Base-by-base conservation (phyloP, 2,888 invertebrate species). In the Tachina lurida region DNA sequence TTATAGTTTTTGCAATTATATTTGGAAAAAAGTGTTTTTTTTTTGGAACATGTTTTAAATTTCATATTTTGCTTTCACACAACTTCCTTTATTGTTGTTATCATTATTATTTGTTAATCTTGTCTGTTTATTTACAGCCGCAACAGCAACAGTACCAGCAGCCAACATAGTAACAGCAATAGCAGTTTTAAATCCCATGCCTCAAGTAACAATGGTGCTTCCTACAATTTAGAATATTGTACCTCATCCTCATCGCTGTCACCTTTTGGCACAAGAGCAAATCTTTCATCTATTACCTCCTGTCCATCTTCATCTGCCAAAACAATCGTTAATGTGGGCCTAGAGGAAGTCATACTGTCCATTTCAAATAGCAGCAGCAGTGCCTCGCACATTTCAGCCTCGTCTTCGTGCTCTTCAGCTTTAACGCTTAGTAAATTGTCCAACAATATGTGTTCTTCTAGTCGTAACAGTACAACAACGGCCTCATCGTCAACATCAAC, bases 131-230 rank as follows among this genome's bases (percentile, higher is more conserved):
- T 43, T 88, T 88, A 10, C 87, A 89, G 88, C 88, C 85, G 84
- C 86, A 87, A 80, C 63, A 88, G 87, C 82, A 89, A 87, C 88
- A 89, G 88, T 88, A 89, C 82, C 84, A 87, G 86, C 85, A 87
- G 84, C 80, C 86, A 84, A 80, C 80, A 85, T 62, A 87, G 87
- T 76, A 88, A 84, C 63, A 86, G 87, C 76, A 87, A 84, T 77
- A 85, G 82, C 73, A 86, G 87, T 68, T 75, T 84, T 68, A 87
- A 87, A 74, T 86, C 86, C 31, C 84, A 83, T 87, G 79, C 71
- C 68, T 82, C 78, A 39, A 86, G 79, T 49, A 87, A 87, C 82
- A 86, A 84, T 68, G 84, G 84, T 73, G 73, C 76, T 71, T 79
- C 84, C 45, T 84, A 84, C 60, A 82, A 87, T 77, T 78, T 87